phyloP scores from a whole-genome alignment of 2,797 vertebrate genomes.

The Podarcis siculus region DNA sequence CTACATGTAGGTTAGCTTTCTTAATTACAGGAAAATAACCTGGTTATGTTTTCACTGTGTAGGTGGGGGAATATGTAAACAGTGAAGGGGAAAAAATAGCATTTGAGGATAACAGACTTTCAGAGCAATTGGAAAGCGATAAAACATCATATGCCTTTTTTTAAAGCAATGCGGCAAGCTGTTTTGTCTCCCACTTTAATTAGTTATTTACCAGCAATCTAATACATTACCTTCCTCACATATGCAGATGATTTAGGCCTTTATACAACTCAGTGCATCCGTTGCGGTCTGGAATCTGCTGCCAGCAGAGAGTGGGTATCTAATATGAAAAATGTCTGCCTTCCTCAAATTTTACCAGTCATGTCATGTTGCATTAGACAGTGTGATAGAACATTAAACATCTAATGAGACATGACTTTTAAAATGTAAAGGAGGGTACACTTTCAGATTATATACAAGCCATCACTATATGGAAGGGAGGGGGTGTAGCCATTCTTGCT shows the following conservation, averaged over 20 bases:
- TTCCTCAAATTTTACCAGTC: conserved; percentile 69
- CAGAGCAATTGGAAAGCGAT: conserved; percentile 65
- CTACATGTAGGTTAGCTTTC: conserved; percentile 47
- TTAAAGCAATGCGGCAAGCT: conserved; percentile 49
- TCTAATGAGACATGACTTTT: conserved; percentile 75
- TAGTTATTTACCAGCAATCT: conserved; percentile 43
- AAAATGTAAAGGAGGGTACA: conserved; percentile 69
- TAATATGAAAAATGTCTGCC: conserved; percentile 70
- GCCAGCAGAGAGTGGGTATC: conserved; percentile 54
- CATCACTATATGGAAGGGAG: conserved; percentile 63
- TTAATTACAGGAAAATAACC: conserved; percentile 73
- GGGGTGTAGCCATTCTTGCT: conserved; percentile 54
- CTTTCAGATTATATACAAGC: conserved; percentile 63
- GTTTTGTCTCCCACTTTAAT: conserved; percentile 47
- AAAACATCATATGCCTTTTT: conserved; percentile 63
- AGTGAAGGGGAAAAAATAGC: conserved; percentile 64
- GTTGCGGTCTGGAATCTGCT: conserved; percentile 24
- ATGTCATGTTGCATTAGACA: conserved; percentile 73
- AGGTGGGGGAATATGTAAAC: conserved; percentile 70
- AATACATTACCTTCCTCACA: conserved; percentile 33
- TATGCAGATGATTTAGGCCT: conserved; percentile 43
- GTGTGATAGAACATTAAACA: conserved; percentile 75
- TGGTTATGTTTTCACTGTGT: conserved; percentile 66
- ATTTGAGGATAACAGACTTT: conserved; percentile 66
- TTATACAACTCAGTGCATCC: conserved; percentile 35